Evolutionary conservation across 2,888 invertebrate genomes (phyloP).

Genomic region (Oxystoma pomonae): DNA sequence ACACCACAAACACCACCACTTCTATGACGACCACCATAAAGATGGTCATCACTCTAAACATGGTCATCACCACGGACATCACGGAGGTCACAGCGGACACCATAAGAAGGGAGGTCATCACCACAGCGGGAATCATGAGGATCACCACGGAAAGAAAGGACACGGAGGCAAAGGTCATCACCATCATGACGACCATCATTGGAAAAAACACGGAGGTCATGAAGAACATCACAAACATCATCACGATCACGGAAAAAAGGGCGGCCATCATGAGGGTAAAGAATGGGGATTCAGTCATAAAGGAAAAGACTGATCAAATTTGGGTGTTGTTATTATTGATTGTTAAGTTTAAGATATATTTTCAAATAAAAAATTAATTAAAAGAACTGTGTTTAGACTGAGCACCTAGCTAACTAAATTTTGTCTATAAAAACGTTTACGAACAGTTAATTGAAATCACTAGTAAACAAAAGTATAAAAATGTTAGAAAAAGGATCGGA

Average conservation of each 20-base stretch:
- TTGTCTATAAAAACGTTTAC: too few relatives aligned
- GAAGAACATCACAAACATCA: conserved; percentile 71
- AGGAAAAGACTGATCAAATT: neutral
- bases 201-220: conserved; percentile 74
- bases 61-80: conserved; percentile 74
- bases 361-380: too few relatives aligned
- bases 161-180: conserved; percentile 78
- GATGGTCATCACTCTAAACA: conserved; percentile 80
- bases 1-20: conserved; percentile 81
- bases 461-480: too few relatives aligned
- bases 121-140: conserved; percentile 72
- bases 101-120: conserved; percentile 78
- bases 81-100: conserved; percentile 69
- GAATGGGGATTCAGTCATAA: conserved; percentile 58
- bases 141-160: conserved; percentile 75
- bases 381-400: too few relatives aligned
- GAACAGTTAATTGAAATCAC: too few relatives aligned
- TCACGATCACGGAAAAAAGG: conserved; percentile 73
- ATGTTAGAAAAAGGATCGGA: too few relatives aligned
- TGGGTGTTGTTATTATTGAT: too few relatives aligned
- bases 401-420: too few relatives aligned
- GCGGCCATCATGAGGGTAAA: conserved; percentile 69
- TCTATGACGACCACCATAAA: conserved; percentile 84
- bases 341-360: too few relatives aligned
- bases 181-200: conserved; percentile 76